Evolutionary conservation across 2,888 invertebrate species (phyloP), one percentile per base, ranked within the genome.

Genomic region (Sipha maydis): DNA sequence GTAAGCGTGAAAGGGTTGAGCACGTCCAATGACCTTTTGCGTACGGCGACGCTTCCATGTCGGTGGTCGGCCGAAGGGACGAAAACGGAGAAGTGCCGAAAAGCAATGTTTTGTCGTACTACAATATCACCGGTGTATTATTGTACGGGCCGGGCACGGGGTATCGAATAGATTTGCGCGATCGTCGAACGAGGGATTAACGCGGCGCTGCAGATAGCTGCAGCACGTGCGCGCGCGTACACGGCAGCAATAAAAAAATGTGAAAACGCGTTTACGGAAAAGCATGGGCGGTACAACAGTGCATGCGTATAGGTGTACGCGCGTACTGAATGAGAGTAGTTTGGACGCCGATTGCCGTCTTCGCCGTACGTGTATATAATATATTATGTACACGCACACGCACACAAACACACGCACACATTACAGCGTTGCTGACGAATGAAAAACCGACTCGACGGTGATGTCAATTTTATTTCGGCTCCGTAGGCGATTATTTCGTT

Each of bases 361-460:
- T 11, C 3, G 21, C 25, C 25, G 25, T 61, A 14, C 14, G 14
- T 48, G 9, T 14, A 48, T 11, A 14, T 48, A 61, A 1, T 3
- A 5, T 41, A 3, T 2, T 56, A 56, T 56, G 19, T 11, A 56
- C 19, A 56, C n/a, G n/a, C n/a, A n/a, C n/a, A n/a, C n/a, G n/a
- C n/a, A n/a, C n/a, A n/a, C n/a, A n/a, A n/a, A n/a, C n/a, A n/a
- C n/a, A n/a, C n/a, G n/a, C 67, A 69, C 3, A 28, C 11, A 28
- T 2, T 34, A 4, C 2, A 7, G 31, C 14, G 54, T 83, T 54
- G 31, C 54, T 54, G 54, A 83, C 54, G 54, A 83, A 83, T 34
- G 71, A 73, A 83, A 83, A 83, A 54, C 48, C 1, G 14, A 54
- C 71, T 83, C 73, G n/a, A n/a, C 54, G n/a, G 71, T 34, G 34